Evolutionary conservation across 2,888 invertebrate species (phyloP).

Genomic region (Gonocerus acuteangulatus): DNA sequence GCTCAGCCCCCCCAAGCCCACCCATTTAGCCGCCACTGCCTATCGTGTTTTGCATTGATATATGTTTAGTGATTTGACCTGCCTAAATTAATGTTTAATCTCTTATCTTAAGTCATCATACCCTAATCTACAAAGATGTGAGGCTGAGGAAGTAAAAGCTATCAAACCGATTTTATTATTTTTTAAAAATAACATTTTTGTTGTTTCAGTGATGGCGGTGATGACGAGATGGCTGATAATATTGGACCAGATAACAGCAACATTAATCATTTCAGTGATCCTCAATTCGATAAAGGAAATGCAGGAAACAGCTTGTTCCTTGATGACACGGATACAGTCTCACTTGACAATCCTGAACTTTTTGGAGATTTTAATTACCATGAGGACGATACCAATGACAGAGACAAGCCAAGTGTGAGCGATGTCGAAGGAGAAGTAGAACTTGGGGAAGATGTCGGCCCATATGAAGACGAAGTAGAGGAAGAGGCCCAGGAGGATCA

Average conservation of each 20-base stretch:
- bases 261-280: too few relatives aligned
- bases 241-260: background rate
- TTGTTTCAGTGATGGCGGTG: constrained; percentile 16
- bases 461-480: constrained; percentile 12
- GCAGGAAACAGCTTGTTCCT: constrained; percentile 17
- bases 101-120: too few relatives aligned
- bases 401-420: constrained; percentile 13
- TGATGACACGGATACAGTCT: constrained; percentile 35
- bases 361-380: constrained; percentile 2
- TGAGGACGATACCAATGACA: constrained; percentile 21
- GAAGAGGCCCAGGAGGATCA: background rate
- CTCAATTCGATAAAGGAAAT: constrained; percentile 11
- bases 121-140: too few relatives aligned
- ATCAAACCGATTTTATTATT: too few relatives aligned
- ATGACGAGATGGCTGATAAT: background rate
- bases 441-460: constrained; percentile 21
- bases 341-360: constrained; percentile 35
- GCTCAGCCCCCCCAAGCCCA: too few relatives aligned
- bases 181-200: background rate
- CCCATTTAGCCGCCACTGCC: too few relatives aligned
- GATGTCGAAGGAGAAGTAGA: constrained; percentile 19
- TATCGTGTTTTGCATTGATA: too few relatives aligned
- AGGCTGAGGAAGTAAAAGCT: too few relatives aligned
- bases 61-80: too few relatives aligned
- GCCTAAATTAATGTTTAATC: too few relatives aligned